Evolutionary conservation across 2,888 invertebrate genomes (phyloP).

Genomic region (Cosmopolites sordidus): DNA sequence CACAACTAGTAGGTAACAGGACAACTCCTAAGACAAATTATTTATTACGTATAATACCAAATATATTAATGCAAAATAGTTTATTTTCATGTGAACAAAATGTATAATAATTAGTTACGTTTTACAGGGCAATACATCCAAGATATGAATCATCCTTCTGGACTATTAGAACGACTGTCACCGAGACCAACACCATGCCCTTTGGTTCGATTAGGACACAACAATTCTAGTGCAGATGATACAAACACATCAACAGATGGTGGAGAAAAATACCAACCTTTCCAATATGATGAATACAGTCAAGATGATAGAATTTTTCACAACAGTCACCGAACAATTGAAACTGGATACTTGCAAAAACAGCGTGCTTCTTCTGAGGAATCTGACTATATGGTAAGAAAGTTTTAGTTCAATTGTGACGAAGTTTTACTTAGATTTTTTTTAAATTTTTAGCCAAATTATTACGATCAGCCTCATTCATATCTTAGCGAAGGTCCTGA

Average conservation of each 20-base stretch:
- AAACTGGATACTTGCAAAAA: conserved; percentile 35
- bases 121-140: neutral
- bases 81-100: neutral
- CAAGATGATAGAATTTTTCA: conserved; percentile 28
- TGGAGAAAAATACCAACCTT: conserved; percentile 33
- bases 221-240: conserved; percentile 37
- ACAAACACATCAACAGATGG: conserved; percentile 33
- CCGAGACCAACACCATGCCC: conserved; percentile 57
- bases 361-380: conserved; percentile 29
- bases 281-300: conserved; percentile 33
- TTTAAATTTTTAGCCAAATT: conserved; percentile 35
- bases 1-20: conserved; percentile 3
- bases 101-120: neutral
- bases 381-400: conserved; percentile 33
- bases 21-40: neutral
- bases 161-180: conserved; percentile 42
- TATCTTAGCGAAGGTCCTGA: conserved; percentile 32
- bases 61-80: neutral
- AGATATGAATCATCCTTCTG: conserved; percentile 39
- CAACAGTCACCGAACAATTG: conserved; percentile 31
- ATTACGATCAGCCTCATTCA: conserved; percentile 36
- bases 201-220: conserved; percentile 48
- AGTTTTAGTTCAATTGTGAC: neutral
- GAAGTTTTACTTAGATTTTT: conserved; percentile 1
- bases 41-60: too few species aligned